Evolutionary conservation across 2,888 invertebrate genomes (phyloP), one percentile per base, ranked within the genome.

Genomic region (Leptura quadrifasciata): DNA sequence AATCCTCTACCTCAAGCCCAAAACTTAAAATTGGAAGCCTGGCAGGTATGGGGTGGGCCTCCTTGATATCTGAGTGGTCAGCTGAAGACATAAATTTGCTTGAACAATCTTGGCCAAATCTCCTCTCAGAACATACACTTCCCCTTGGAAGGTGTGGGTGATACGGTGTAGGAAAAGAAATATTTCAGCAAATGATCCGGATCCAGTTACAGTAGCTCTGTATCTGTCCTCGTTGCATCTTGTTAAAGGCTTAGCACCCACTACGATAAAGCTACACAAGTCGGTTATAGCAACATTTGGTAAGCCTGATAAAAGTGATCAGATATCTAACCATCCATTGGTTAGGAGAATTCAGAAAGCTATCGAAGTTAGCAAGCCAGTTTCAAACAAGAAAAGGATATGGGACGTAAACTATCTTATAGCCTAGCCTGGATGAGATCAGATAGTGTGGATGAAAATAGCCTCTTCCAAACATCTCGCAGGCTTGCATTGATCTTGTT

Each of bases 31-130:
- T 78, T 76, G 76, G 76, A 76, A 60, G 76, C 76, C 20, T 78
- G 76, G 76, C 64, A 61, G 63, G 58, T 78, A 78, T 74, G 68
- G 75, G 73, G 71, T 78, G 78, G 78, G 47, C 74, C n/a, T n/a
- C n/a, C 18, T 8, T 63, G 17, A 63, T 63, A 63, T 12, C 9
- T 9, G 61, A 63, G 8, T 35, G 61, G 31, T 35, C 18, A 0
- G 5, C 35, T 35, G 17, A 35, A 15, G 61, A 63, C 17, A 12
- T 5, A 35, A 35, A 18, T 12, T 35, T 63, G 20, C 35, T 63
- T 35, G 35, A 63, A 20, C 9, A 18, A 8, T 63, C 18, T 18
- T 63, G 61, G 61, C 6, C 8, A 24, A 9, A 4, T 67, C 67
- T 9, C 47, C 54, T 15, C 54, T 54, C 21, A 54, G 15, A 54